Base-by-base conservation (phyloP, 2,113 vertebrate species). In the Leptocoma aspasia region DNA sequence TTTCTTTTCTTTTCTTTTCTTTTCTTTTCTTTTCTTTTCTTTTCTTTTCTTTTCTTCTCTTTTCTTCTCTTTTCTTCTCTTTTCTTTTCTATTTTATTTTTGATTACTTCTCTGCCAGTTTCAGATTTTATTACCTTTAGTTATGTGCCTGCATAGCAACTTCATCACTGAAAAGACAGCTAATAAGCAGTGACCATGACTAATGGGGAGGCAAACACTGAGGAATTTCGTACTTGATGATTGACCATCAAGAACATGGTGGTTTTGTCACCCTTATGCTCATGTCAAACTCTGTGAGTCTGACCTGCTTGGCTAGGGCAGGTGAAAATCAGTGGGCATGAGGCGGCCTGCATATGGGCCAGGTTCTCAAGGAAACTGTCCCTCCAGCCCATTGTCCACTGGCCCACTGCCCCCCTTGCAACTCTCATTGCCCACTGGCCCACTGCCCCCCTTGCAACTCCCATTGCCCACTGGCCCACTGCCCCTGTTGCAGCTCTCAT, bases 341-440 rank as follows among this genome's bases (percentile, higher is more conserved):
- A 15, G 11, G 10, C 15, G 71, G 22, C 26, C 17, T 63, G 17
- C 17, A 23, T 0, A 0, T 14, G 8, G 8, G 7, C 10, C n/a
- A 49, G 4, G 13, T 39, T 82, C 33, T 39, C 1, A 2, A 72
- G 26, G 26, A 39, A 79, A 41, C 6, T 7, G 3, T 27, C 4
- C 9, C 2, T 70, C 37, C 6, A 1, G 31, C 6, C 9, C 17
- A 28, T 37, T 1, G 0, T 10, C 2, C 20, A 20, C 24, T 6
- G 1, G 45, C 6, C 24, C 26, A 50, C 28, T 2, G 1, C 4
- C 0, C 12, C 10, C 57, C 28, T 59, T 4, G 0, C 37, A 24
- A 7, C 8, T 76, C 35, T n/a, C 8, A 4, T 20, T 6, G 2
- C 33, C 13, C 27, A 44, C 7, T 19, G n/a, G n/a, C 56, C 33